A percentile compares a stretch with the other conserved stretches of the same genome.
Evolutionary conservation across 1,140 invertebrate genomes (phyloP).

Genomic region (Drosophila biarmipes): DNA sequence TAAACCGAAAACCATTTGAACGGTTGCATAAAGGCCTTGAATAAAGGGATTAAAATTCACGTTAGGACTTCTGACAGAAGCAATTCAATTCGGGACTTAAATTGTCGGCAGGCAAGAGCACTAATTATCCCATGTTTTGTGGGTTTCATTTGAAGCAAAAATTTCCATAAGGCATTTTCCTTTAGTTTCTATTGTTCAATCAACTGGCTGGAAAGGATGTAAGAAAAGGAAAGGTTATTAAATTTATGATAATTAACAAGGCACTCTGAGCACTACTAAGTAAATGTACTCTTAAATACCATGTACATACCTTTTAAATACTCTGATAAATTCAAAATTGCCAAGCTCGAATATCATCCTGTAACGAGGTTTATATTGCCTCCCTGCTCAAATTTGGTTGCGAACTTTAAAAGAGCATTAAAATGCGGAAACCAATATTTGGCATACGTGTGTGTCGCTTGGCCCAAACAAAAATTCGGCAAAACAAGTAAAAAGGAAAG

Average conservation of each 20-base stretch:
- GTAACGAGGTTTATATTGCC: too few relatives aligned
- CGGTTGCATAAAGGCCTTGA: neutral
- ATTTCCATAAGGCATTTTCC: neutral
- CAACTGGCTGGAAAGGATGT: too few relatives aligned
- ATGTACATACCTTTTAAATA: too few relatives aligned
- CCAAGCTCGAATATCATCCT: too few relatives aligned
- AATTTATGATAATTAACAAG: too few relatives aligned
- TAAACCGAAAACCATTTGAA: neutral
- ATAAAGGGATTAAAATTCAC: neutral
- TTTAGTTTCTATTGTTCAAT: neutral
- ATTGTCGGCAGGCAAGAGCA: neutral
- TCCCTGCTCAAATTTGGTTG: neutral
- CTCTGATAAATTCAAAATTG: neutral
- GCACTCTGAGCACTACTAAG: too few relatives aligned
- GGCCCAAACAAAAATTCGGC: neutral
- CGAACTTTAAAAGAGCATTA: slow-evolving; percentile 17
- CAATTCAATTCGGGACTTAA: slow-evolving; percentile 2
- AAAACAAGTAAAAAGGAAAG: neutral
- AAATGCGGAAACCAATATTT: slow-evolving; percentile 40
- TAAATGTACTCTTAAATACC: too few relatives aligned
- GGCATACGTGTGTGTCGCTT: slow-evolving; percentile 7
- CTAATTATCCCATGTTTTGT: neutral
- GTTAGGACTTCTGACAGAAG: neutral
- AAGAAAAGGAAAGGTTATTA: too few relatives aligned
- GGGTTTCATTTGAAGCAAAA: neutral